Evolutionary conservation across 2,797 vertebrate species (phyloP).

Genomic region (Chelidonichthys spinosus): DNA sequence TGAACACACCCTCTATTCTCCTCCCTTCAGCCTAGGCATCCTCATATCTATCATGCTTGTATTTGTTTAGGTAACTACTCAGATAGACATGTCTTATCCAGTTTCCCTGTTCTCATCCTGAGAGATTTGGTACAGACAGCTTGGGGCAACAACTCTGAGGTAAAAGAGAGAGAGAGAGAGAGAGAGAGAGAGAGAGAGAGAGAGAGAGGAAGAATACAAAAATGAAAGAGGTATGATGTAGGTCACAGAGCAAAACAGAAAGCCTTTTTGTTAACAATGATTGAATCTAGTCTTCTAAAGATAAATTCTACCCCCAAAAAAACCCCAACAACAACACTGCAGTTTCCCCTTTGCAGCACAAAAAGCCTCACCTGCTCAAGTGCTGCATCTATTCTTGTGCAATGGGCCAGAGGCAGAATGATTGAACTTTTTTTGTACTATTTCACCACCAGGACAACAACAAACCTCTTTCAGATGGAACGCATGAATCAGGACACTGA

Average conservation of each 20-base stretch:
- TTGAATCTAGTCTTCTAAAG: too few species aligned
- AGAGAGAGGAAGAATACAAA: not conserved
- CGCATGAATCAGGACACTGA: constrained; percentile 79
- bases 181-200: not conserved
- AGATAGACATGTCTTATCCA: not conserved
- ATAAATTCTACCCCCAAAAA: not conserved
- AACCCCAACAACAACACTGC: not conserved
- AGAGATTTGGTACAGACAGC: constrained; percentile 5
- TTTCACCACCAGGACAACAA: constrained; percentile 77
- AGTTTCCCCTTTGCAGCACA: constrained; percentile 32
- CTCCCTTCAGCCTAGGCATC: not conserved
- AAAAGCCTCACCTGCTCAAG: constrained; percentile 68
- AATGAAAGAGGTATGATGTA: constrained; percentile 25
- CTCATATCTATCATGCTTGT: not conserved
- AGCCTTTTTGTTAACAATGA: not conserved
- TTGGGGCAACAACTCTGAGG: constrained; percentile 9
- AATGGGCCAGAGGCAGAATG: constrained; percentile 64
- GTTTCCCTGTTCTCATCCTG: constrained; percentile 1
- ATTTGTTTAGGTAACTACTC: constrained; percentile 12
- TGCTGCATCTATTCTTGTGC: constrained; percentile 67
- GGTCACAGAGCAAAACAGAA: constrained; percentile 34
- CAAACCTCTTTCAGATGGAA: constrained; percentile 76
- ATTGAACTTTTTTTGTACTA: constrained; percentile 77
- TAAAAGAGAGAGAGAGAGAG: not conserved
- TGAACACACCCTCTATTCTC: constrained; percentile 37